Base-by-base conservation (phyloP, 2,888 invertebrate species). In the Conops quadrifasciatus region DNA sequence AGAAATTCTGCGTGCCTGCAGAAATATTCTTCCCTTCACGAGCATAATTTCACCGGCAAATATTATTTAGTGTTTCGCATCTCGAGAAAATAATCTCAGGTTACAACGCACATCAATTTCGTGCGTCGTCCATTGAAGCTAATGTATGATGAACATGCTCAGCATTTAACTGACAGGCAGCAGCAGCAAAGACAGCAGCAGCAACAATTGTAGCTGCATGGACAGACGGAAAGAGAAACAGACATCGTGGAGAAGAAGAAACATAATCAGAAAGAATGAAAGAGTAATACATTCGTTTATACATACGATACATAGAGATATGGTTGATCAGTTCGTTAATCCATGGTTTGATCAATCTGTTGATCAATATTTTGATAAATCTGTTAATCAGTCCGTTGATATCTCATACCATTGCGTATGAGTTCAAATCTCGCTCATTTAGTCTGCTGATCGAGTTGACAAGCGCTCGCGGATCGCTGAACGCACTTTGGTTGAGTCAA, bases 11-110 rank as follows among this genome's bases (percentile, higher is more conserved):
- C n/a, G n/a, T n/a, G n/a, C n/a, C n/a, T n/a, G n/a, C n/a, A n/a
- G n/a, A 59, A 24, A 62, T 56, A 51, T 36, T 36, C 4, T 36
- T 36, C 9, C 36, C 36, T 36, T 36, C 36, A 36, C 36, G 36
- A 36, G 36, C 24, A 59, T 13, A 51, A 68, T 62, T 51, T 53
- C 36, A 30, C 68, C 60, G 30, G 68, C 30, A 68, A 68, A 68
- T 68, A 62, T 70, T 64, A 64, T 59, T 70, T 65, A 59, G 51
- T 58, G 64, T 70, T 65, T 70, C 56, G 58, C 65, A 65, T 70
- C 58, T 26, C 49, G 49, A 24, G 43, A 59, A 49, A 68, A 65
- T 56, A 64, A 70, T 70, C 70, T 70, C 64, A 51, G 68, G 68
- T 68, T 68, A 68, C 68, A 68, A 4, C 36, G 9, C 68, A 68